Percentiles rank a stretch among this genome's conserved stretches.
Evolutionary conservation across 2,797 vertebrate species (phyloP).

Genomic region (Rhabdophis nuchalis): DNA sequence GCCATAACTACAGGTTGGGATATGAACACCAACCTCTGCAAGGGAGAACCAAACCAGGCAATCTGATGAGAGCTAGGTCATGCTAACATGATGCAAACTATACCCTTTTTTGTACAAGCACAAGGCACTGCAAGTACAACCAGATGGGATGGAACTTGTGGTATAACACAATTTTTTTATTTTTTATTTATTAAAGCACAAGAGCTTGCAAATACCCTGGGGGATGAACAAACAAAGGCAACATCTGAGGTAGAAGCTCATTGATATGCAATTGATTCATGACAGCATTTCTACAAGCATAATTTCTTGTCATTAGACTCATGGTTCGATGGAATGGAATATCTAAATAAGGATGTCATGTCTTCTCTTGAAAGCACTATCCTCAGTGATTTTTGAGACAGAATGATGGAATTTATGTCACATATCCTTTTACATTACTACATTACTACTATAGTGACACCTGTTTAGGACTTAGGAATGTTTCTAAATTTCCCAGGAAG

Average conservation of each 20-base stretch:
- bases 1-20: not conserved
- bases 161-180: not conserved
- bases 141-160: not conserved
- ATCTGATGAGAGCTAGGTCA: not conserved
- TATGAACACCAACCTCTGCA: not conserved
- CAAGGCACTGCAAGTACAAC: not conserved
- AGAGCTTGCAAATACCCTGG: not conserved
- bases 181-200: not conserved
- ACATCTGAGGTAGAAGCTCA: not conserved
- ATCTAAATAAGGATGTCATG: not conserved
- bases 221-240: not conserved
- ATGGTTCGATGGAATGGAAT: not conserved
- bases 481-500: not conserved
- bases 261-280: not conserved
- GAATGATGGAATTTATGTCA: not conserved
- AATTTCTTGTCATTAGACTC: not conserved
- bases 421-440: not conserved
- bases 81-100: not conserved
- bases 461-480: not conserved
- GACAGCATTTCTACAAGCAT: not conserved
- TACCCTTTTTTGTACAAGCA: not conserved
- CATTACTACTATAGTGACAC: not conserved
- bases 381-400: not conserved
- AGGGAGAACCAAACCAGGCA: not conserved
- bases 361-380: not conserved